Evolutionary conservation across 2,888 invertebrate species (phyloP), one percentile per base, ranked within the genome.

Genomic region (Athrips mouffetella): DNA sequence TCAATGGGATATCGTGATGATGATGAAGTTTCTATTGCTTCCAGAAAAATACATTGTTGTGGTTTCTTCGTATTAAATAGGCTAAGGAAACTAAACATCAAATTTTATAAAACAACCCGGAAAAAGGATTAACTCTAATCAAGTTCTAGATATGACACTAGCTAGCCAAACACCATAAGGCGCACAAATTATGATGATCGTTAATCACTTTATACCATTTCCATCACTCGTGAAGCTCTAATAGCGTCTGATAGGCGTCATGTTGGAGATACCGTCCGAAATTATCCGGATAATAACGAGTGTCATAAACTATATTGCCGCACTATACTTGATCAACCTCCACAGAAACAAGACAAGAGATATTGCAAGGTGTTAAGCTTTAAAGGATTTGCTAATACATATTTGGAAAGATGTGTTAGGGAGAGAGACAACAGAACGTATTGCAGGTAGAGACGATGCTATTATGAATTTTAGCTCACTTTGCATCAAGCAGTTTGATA

Each of bases 261-360:
- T 62, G 53, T 53, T 58, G 70, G 64, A 70, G 61, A 65, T 67
- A 70, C 65, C 64, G 59, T 63, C 73, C 67, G 55, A 76, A 78
- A 75, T 74, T 70, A 70, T 71, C 68, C 71, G 67, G 56, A 74
- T 76, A 74, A 73, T 72, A 76, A 75, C 70, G 62, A 71, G 67
- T 54, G 59, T 49, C 47, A 45, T 48, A 46, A 46, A 65, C 53
- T 63, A 69, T 75, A 75, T 67, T 58, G 67, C 73, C 67, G 63
- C 66, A 68, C 63, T 57, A 45, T 40, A 37, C 37, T 40, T 25
- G 57, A 57, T 59, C 57, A 60, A 61, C 60, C 61, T 60, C 57
- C 62, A 60, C 63, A 62, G 61, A 58, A 59, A 64, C 53, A 55
- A 63, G 45, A 64, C 61, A 56, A 59, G 60, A 59, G 57, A 59